Base-by-base conservation (phyloP, 2,113 vertebrate genomes). In the Onychostruthus taczanowskii region DNA sequence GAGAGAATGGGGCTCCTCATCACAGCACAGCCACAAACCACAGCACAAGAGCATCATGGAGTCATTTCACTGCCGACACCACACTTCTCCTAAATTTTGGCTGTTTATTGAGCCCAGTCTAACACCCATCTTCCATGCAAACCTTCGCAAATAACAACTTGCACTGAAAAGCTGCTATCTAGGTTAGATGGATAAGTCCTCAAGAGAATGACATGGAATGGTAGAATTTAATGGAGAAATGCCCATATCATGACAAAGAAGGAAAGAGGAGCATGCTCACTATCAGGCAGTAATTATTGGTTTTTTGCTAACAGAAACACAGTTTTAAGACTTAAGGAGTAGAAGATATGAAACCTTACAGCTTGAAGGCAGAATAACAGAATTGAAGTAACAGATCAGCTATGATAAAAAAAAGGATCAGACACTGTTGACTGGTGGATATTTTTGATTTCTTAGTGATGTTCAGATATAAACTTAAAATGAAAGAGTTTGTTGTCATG, bases 351-450 rank as follows among this genome's bases (percentile, higher is more conserved):
- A 28, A 46, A 35, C 19, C 14, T 17, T 46, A 47, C 0, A 16
- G 19, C 15, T 47, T 37, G 15, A 37, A 75, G 37, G 19, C 1
- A 7, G 20, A 59, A 23, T 18, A 30, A 30, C 5, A 16, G 26
- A 75, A 59, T 3, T 44, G 6, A 12, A 8, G 31, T 8, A 14
- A 46, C 11, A 23, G 26, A 30, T 6, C 33, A 59, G 20, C 3
- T 3, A 13, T 18, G 16, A 12, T 13, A 10, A 75, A 18, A 37
- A 37, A 59, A 23, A 16, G 8, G 5, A 37, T 8, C 0, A 1
- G 11, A 18, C 5, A 5, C 0, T 0, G 3, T 16, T 35, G n/a
- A 33, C 7, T 22, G 13, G 8, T 28, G 8, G 13, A 2, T 9
- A 9, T 27, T 9, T 27, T 7, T 19, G 6, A 21, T 33, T 33